phyloP scores from a whole-genome alignment of 2,888 invertebrate genomes.

The Shargacucullia verbasci region DNA sequence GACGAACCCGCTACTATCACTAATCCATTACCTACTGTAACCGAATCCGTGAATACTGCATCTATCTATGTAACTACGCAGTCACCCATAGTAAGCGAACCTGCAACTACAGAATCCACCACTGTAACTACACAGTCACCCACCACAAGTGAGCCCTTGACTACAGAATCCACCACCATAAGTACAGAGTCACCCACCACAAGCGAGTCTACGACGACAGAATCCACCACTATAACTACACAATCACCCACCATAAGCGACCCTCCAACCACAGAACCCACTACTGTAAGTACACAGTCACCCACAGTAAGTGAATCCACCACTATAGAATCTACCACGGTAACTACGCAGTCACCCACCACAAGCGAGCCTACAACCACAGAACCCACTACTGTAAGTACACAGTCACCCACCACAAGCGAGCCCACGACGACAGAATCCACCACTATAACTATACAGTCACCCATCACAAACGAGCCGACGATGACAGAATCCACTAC shows the following conservation, averaged over 20 bases:
- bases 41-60: background rate
- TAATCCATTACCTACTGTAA: slow-evolving; percentile 7
- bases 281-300: background rate
- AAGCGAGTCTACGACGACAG: background rate
- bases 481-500: slow-evolving; percentile 3
- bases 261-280: background rate
- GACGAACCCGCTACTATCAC: slow-evolving; percentile 11
- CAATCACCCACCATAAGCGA: background rate
- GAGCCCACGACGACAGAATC: slow-evolving; percentile 1
- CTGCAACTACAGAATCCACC: slow-evolving; percentile 5
- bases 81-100: slow-evolving; percentile 10
- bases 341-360: background rate
- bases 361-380: background rate
- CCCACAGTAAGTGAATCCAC: background rate
- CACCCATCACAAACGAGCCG: background rate
- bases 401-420: background rate
- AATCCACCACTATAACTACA: slow-evolving; percentile 11
- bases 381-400: background rate
- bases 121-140: slow-evolving; percentile 19
- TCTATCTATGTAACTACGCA: slow-evolving; percentile 21
- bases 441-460: background rate
- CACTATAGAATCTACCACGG: background rate
- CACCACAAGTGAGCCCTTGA: background rate
- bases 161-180: slow-evolving; percentile 9
- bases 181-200: slow-evolving; percentile 13